These are phyloP conservation scores for Mechanitis mazaeus DNA, from an alignment of 2,888 invertebrate species.

Conservation along the genomic window DNA sequence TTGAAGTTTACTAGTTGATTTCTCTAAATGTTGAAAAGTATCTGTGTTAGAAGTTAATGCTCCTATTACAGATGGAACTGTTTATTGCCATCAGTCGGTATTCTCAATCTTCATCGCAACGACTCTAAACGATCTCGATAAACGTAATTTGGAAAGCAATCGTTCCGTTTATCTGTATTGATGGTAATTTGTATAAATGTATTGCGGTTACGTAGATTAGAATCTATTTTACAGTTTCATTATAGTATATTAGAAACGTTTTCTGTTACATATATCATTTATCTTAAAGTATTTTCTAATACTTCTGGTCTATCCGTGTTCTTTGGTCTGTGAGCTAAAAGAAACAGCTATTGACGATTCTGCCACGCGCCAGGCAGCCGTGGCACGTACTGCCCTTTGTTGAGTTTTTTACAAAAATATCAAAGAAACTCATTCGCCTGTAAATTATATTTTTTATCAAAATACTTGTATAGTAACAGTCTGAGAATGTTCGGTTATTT, in stretches of 20 bases:
- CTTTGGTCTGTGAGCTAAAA: constrained; percentile 12
- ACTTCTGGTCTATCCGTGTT: background rate
- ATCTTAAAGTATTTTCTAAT: background rate
- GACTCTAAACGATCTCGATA: constrained; percentile 43
- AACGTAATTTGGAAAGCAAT: constrained; percentile 56
- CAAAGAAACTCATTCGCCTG: constrained; percentile 4
- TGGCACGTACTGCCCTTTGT: constrained; percentile 63
- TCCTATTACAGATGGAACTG: too few species aligned
- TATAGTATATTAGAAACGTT: constrained; percentile 2
- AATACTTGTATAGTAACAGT: too few species aligned
- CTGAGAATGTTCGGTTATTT: too few species aligned
- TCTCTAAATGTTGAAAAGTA: background rate
- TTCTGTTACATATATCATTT: background rate
- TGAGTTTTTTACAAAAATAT: constrained; percentile 39
- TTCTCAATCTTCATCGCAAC: constrained; percentile 38
- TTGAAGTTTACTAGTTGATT: too few species aligned
- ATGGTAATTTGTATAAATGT: constrained; percentile 44
- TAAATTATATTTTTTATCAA: constrained; percentile 34
- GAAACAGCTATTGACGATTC: constrained; percentile 10
- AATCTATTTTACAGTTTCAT: constrained; percentile 32
- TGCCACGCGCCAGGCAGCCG: constrained; percentile 43
- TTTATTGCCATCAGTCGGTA: background rate
- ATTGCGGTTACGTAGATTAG: constrained; percentile 34
- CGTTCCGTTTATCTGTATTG: constrained; percentile 40
- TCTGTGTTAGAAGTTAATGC: too few species aligned